These are phyloP conservation scores for Misgurnus anguillicaudatus DNA, from an alignment of 2,113 vertebrate species.

Conservation along the genomic window DNA sequence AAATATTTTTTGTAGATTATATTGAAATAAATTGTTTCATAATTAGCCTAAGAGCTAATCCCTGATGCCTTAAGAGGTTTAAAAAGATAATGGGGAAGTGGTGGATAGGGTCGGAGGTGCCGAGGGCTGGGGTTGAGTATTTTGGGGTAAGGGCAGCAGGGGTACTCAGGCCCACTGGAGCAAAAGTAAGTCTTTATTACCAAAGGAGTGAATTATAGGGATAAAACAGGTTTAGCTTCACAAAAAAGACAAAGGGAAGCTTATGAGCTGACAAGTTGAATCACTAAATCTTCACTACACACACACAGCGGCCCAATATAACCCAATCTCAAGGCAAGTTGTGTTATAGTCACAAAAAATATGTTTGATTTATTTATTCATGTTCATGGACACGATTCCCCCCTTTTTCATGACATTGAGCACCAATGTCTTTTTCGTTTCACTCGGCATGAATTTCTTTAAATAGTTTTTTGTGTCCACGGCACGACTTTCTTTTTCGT, in stretches of 20 bases:
- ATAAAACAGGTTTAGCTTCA: slow-evolving; percentile 43
- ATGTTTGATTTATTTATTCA: too few species aligned
- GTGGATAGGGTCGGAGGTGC: slow-evolving; percentile 29
- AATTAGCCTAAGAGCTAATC: not conserved
- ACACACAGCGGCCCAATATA: not conserved
- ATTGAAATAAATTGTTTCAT: not conserved
- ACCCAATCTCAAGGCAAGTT: not conserved
- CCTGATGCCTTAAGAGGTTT: not conserved
- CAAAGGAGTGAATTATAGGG: slow-evolving; percentile 46
- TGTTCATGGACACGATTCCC: too few species aligned
- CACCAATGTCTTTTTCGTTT: too few species aligned
- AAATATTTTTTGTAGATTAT: not conserved
- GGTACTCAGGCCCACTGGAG: slow-evolving; percentile 34
- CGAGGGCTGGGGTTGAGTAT: slow-evolving; percentile 10
- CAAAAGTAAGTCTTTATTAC: slow-evolving; percentile 45
- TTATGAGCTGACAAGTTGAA: slow-evolving; percentile 48
- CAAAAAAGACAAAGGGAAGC: slow-evolving; percentile 48
- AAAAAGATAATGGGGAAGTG: not conserved
- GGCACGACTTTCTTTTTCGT: too few species aligned
- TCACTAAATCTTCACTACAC: slow-evolving; percentile 46
- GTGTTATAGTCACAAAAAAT: too few species aligned
- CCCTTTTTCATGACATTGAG: too few species aligned
- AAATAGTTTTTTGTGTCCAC: too few species aligned
- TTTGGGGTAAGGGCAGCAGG: slow-evolving; percentile 25
- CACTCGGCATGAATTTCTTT: too few species aligned